phyloP scores from a whole-genome alignment of 1,140 invertebrate species.

The Pomacea maculata region DNA sequence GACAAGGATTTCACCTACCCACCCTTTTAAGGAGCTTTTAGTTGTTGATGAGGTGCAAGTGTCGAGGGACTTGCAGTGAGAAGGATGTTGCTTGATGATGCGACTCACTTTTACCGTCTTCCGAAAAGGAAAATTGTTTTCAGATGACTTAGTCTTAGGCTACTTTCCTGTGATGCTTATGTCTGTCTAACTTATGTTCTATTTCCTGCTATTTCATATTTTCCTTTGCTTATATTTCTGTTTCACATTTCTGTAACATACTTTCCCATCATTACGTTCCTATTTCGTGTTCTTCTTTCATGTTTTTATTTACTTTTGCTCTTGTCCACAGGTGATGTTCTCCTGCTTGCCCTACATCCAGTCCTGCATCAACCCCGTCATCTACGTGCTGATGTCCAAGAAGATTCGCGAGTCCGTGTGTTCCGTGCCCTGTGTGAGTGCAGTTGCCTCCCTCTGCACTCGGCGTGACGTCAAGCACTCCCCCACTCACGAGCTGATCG shows the following conservation, averaged over 20 bases:
- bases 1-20: no score
- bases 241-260: background rate
- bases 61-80: no score
- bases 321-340: constrained; percentile 51
- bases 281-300: background rate
- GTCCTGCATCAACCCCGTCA: constrained; percentile 69
- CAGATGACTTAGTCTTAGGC: no score
- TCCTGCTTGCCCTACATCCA: constrained; percentile 60
- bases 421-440: background rate
- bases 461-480: constrained; percentile 8
- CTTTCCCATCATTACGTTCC: background rate
- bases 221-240: background rate
- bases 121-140: no score
- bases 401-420: constrained; percentile 61
- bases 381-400: constrained; percentile 71
- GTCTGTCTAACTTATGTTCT: no score
- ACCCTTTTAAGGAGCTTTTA: no score
- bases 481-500: constrained; percentile 20
- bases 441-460: background rate
- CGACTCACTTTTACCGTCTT: no score
- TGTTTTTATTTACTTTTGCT: background rate
- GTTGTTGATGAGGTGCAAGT: no score
- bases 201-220: no score
- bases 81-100: no score
- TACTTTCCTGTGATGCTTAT: no score